Evolutionary conservation across 2,888 invertebrate genomes (phyloP), one percentile per base, ranked within the genome.

Genomic region (Melikaiella ostensackeni): DNA sequence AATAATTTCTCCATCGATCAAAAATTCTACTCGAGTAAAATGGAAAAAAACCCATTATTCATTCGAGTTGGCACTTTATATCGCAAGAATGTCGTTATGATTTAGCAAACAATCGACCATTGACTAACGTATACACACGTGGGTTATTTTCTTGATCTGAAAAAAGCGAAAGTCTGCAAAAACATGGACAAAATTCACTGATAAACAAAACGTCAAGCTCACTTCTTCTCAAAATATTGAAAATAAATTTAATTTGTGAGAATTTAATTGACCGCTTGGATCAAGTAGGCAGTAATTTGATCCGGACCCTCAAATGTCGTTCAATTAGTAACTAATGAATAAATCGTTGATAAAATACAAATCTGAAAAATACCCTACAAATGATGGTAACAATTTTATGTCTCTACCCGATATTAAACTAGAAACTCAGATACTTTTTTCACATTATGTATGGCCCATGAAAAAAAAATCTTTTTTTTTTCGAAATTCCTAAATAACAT

Each of bases 81-180:
- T 27, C 19, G 13, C 63, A 38, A 64, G 24, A 64, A 64, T 66
- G 42, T 42, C 38, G 38, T 38, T 64, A 38, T 6, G n/a, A 21
- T 38, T 64, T 42, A 24, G 27, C 42, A 46, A 46, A 66, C 46
- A 66, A 66, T 66, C 27, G 27, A 42, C 42, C 64, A 66, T 66
- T 66, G 64, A 46, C 64, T 46, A 46, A 66, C 38, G 16, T 16
- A 24, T 21, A 46, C 30, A 42, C 42, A 46, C 38, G 66, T 66
- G 66, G 46, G 13, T 66, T 24, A 66, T 46, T 66, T 66, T 42
- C 42, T 64, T 42, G 21, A 24, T 38, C 8, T 13, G 6, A 11
- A n/a, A 21, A 64, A 8, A 55, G 1, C 21, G 21, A 21, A 55
- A 55, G 55, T 21, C 55, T 8, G 8, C 9, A 0, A n/a, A 55